Base-by-base conservation (phyloP, 37 sponge, comb jelly and placozoan species). In the Amphimedon queenslandica region DNA sequence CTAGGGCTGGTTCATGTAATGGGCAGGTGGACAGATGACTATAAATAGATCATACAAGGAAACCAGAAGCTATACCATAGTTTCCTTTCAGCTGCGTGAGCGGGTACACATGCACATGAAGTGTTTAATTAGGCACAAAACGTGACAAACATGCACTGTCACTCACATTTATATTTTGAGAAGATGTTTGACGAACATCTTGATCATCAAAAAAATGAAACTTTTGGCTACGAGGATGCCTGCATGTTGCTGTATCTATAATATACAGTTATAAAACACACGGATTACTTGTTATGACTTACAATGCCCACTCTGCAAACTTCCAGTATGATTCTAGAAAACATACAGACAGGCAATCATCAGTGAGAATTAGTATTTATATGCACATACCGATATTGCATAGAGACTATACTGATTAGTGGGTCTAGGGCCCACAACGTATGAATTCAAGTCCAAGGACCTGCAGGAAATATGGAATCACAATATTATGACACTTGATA, bases 241-340 rank as follows among this genome's bases (percentile, higher is more conserved):
- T 30, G 64, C 32, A 63, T 11, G 32, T n/a, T 65, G 11, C 66
- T 32, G 36, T 33, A 65, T 11, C 32, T 65, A n/a, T 29, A 63
- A 63, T 63, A 63, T 28, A 11, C 31, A 28, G 10, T 10, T 28
- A 63, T 28, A 10, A 20, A n/a, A n/a, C 18, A 11, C 8, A 63
- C 20, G 13, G 13, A 20, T 53, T n/a, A n/a, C n/a, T 18, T 47
- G 53, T 18, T 8, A 47, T 18, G 5, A 78, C 88, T 82, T 74
- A 88, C 88, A 88, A 34, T 88, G 88, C 8, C 88, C 88, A 35
- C 83, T 76, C 57, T 77, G 34, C 55, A 78, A 39, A 43, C 79
- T 63, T 3, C 88, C 88, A 63, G 70, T 83, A 65, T 88, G 88
- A 32, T 88, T 88, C 83, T 82, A 42, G 4, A 58, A 63, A 55